Evolutionary conservation across 2,113 vertebrate genomes (phyloP), one percentile per base, ranked within the genome.

Genomic region (Podocnemis expansa): DNA sequence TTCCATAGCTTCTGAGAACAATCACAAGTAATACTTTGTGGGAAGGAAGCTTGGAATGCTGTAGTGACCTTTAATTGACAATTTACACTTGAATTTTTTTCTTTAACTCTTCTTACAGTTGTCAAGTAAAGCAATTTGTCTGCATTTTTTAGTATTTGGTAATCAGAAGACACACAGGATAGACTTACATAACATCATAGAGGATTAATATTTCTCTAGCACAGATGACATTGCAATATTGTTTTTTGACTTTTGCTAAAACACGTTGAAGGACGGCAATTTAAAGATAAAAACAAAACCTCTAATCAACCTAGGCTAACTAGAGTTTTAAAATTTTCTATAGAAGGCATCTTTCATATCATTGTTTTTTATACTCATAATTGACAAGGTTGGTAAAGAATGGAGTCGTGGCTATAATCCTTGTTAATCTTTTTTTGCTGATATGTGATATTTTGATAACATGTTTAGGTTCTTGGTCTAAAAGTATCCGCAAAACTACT

Each of bases 391-490:
- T 25, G 25, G 12, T 27, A 45, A n/a, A 84, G 34, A 83, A 49
- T 34, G 58, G 31, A 25, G 22, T 5, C 54, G 83, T 1, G 58
- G 6, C 54, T 75, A 16, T 0, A 2, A 86, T 38, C 41, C 17
- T 41, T 38, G 79, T 63, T 2, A 3, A 31, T 81, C 21, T 82
- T 79, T 87, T n/a, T 7, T 82, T 84, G 13, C 45, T 95, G 16
- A 47, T 96, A 82, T 88, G 52, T 89, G 5, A 89, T 38, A 11
- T 85, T 58, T 9, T 89, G 4, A 75, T 75, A 49, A 94, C 76
- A 16, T n/a, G 84, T 97, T 58, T 92, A 98, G 98, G 97, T 94
- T 92, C 92, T 80, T 91, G 78, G 70, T 56, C 86, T 73, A 97
- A 81, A 96, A 92, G 93, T 76, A 58, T 78, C 58, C 97, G 73